A percentile compares a stretch with the other conserved stretches of the same genome.
These are phyloP conservation scores for Melinaea marsaeus DNA, from an alignment of 2,888 invertebrate genomes.

Conservation along the genomic window DNA sequence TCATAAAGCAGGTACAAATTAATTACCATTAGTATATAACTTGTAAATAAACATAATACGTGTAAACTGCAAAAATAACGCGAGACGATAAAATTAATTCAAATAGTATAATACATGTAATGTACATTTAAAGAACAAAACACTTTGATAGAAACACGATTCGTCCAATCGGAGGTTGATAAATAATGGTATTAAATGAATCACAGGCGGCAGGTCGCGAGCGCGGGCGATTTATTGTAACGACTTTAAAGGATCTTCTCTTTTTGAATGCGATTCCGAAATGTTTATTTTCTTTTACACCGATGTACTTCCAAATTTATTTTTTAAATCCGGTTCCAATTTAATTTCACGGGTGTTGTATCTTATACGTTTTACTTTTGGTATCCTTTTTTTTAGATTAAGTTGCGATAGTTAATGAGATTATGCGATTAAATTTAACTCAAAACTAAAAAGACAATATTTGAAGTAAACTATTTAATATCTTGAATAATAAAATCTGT, in stretches of 20 bases:
- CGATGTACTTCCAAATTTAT: conserved; percentile 4
- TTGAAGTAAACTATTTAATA: too few species aligned
- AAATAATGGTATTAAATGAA: conserved; percentile 41
- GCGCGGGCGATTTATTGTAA: conserved; percentile 65
- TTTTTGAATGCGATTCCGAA: conserved; percentile 47
- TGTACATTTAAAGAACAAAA: background rate
- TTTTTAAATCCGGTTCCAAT: conserved; percentile 5
- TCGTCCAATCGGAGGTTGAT: conserved; percentile 30
- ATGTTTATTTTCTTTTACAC: conserved; percentile 29
- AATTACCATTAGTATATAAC: too few species aligned
- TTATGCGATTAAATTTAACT: too few species aligned
- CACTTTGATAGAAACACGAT: background rate
- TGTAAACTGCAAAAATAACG: too few species aligned
- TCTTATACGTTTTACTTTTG: background rate
- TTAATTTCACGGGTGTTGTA: conserved; percentile 1
- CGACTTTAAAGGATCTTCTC: conserved; percentile 50
- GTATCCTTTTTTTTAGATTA: background rate
- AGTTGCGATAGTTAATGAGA: background rate
- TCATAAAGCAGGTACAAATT: too few species aligned
- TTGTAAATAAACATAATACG: too few species aligned
- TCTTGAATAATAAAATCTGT: conserved; percentile 2
- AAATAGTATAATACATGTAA: too few species aligned
- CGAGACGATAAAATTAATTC: too few species aligned
- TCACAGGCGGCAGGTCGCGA: conserved; percentile 49
- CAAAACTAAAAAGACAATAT: too few species aligned